These are phyloP conservation scores for Polyploca ridens DNA, from an alignment of 2,888 invertebrate genomes.

Conservation along the genomic window DNA sequence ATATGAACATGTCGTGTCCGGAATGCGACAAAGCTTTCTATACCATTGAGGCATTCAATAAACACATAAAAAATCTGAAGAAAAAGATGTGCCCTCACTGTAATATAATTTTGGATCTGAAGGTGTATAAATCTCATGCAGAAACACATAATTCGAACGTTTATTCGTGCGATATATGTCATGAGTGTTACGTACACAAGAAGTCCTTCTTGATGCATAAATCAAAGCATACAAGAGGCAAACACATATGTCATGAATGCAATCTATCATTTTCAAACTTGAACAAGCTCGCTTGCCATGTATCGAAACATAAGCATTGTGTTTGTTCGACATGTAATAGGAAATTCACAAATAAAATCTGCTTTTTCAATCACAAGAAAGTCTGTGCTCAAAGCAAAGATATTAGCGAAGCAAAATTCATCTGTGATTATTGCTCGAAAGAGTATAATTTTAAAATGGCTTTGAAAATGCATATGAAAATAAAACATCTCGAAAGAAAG, in stretches of 20 bases:
- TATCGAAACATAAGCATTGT: slow-evolving; percentile 38
- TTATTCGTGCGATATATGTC: slow-evolving; percentile 46
- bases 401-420: slow-evolving; percentile 23
- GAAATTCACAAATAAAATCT: slow-evolving; percentile 46
- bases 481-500: slow-evolving; percentile 36
- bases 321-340: slow-evolving; percentile 46
- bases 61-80: slow-evolving; percentile 44
- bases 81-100: slow-evolving; percentile 51
- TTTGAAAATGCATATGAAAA: slow-evolving; percentile 45
- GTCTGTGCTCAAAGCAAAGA: slow-evolving; percentile 30
- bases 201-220: slow-evolving; percentile 33
- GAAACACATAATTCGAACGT: slow-evolving; percentile 31
- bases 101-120: slow-evolving; percentile 33
- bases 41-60: slow-evolving; percentile 37
- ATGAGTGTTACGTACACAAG: slow-evolving; percentile 35
- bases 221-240: slow-evolving; percentile 24
- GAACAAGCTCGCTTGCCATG: slow-evolving; percentile 38
- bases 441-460: slow-evolving; percentile 39
- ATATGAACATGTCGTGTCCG: slow-evolving; percentile 40
- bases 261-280: slow-evolving; percentile 37
- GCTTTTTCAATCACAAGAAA: slow-evolving; percentile 45
- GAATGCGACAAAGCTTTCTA: slow-evolving; percentile 43
- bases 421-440: slow-evolving; percentile 57
- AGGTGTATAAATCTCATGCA: slow-evolving; percentile 35
- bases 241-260: slow-evolving; percentile 48